These are phyloP conservation scores for Dicaeum eximium DNA, from an alignment of 2,113 vertebrate species.

Conservation along the genomic window DNA sequence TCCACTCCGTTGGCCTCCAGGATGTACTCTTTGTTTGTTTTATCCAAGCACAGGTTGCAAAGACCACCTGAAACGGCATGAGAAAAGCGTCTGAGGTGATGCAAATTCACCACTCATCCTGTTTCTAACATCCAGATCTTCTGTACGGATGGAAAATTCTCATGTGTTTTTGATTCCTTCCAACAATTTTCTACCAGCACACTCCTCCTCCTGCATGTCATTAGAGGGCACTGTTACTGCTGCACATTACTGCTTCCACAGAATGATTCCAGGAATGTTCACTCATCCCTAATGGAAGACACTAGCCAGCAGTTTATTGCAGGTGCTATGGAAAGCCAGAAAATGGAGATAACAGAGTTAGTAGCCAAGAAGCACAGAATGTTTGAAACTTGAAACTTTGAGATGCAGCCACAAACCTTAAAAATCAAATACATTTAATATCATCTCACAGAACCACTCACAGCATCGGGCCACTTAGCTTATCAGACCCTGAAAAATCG, in stretches of 20 bases:
- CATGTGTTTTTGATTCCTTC: neutral
- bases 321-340: neutral
- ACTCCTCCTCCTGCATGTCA: neutral
- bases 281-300: neutral
- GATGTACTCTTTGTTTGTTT: constrained; percentile 81
- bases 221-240: constrained; percentile 17
- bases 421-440: neutral
- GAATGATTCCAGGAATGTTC: neutral
- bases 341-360: neutral
- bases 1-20: constrained; percentile 78
- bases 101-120: neutral
- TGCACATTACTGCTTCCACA: neutral
- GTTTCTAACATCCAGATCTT: neutral
- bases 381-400: too few relatives aligned
- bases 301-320: neutral
- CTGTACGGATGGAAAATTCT: neutral
- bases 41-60: constrained; percentile 92
- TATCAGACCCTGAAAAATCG: neutral
- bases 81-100: neutral
- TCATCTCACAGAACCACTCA: neutral
- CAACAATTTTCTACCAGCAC: neutral
- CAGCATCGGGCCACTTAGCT: neutral
- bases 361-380: neutral
- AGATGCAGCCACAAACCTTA: neutral
- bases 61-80: constrained; percentile 80